phyloP scores from a whole-genome alignment of 2,888 invertebrate species.

The Meandrusa payeni region DNA sequence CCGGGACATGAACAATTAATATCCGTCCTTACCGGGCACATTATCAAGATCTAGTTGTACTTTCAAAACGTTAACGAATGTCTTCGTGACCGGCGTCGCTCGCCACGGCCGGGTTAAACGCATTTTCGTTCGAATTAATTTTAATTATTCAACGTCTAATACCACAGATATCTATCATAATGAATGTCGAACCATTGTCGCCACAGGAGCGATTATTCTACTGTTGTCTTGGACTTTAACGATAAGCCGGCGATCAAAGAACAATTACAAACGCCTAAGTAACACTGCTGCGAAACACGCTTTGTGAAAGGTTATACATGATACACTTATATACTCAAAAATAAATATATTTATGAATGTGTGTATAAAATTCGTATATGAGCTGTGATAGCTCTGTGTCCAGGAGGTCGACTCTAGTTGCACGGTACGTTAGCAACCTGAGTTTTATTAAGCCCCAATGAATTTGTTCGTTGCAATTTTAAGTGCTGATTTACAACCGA shows the following conservation, averaged over 20 bases:
- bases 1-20: too few species aligned
- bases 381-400: too few species aligned
- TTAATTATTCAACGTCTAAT: slow-evolving; percentile 34
- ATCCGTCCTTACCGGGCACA: slow-evolving; percentile 9
- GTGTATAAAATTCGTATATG: too few species aligned
- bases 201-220: slow-evolving; percentile 34
- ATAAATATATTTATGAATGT: too few species aligned
- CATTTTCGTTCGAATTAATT: slow-evolving; percentile 22
- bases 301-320: slow-evolving; percentile 12
- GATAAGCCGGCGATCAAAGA: slow-evolving; percentile 21
- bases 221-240: slow-evolving; percentile 21
- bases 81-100: slow-evolving; percentile 20
- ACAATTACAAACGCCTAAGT: slow-evolving; percentile 18
- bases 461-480: too few species aligned
- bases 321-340: not conserved
- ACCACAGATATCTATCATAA: slow-evolving; percentile 39
- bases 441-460: too few species aligned
- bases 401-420: too few species aligned
- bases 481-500: too few species aligned
- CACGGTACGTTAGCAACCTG: too few species aligned
- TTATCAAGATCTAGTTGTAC: slow-evolving; percentile 12
- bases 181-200: slow-evolving; percentile 37
- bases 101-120: slow-evolving; percentile 5
- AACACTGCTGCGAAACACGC: slow-evolving; percentile 24
- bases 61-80: slow-evolving; percentile 24